A percentile compares a stretch with the other conserved stretches of the same genome.
Conservation (phyloP, 2,797 vertebrate species). For the Catharus ustulatus region DNA sequence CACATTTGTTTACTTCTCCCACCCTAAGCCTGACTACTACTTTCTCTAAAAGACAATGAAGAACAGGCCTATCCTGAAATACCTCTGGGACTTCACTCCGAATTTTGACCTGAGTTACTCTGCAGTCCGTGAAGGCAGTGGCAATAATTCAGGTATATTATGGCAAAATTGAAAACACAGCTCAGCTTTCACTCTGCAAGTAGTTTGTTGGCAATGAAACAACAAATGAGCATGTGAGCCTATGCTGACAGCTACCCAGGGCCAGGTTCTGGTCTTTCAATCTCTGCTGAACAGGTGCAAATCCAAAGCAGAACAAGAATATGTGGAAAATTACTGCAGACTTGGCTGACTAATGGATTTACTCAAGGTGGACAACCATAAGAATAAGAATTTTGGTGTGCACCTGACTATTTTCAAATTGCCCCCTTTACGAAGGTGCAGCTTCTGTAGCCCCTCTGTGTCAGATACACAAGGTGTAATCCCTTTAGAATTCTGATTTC, state of each 20-base stretch:
- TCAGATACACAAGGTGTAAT: no score
- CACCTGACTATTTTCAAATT: background rate
- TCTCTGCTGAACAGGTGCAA: background rate
- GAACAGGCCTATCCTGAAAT: background rate
- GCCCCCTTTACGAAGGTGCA: background rate
- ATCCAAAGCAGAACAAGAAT: background rate
- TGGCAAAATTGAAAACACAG: background rate
- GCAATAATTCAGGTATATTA: background rate
- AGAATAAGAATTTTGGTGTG: accelerated
- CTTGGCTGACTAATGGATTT: background rate
- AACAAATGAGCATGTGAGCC: background rate
- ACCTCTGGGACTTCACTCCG: background rate
- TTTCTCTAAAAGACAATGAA: background rate
- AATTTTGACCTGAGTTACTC: background rate
- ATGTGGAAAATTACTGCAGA: background rate
- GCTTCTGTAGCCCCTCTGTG: background rate
- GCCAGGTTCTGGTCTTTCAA: background rate
- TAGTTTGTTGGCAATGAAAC: background rate
- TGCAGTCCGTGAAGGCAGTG: background rate
- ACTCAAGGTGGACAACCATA: background rate
- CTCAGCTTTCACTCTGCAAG: background rate
- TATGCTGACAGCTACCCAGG: background rate
- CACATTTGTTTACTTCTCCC: slow-evolving; percentile 1
- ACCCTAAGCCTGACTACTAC: background rate
- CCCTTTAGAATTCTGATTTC: background rate